Base-by-base conservation (phyloP, 2,797 vertebrate species). In the Chaunax sp. region DNA sequence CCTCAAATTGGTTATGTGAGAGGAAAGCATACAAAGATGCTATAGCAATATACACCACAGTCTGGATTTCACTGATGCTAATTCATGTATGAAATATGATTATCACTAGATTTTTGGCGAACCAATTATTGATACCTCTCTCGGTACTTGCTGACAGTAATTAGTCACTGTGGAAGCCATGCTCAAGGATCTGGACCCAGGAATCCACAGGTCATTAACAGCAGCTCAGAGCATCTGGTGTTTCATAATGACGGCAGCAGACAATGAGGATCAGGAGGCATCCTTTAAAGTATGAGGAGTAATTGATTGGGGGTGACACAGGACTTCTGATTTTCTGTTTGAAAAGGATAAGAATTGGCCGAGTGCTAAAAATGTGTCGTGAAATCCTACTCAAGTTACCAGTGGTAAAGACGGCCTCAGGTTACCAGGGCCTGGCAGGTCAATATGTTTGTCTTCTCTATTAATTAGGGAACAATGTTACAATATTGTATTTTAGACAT, bases 131-230 rank as follows among this genome's bases (percentile, higher is more conserved):
- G 0, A 1, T 56, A 8, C 22, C 19, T 47, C 46, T 54, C 15
- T 12, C 6, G 23, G 45, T 22, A 33, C 12, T 25, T 40, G 1
- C n/a, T 47, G 14, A 5, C 40, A 45, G 52, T 19, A 52, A 73
- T 80, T 61, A 54, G 38, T 78, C 64, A 66, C 33, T 8, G 40
- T 4, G 67, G 69, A 72, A n/a, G 19, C 25, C 58, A 7, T 15
- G 30, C 51, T 47, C 44, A 38, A 56, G 26, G 47, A 69, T 58
- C 58, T 47, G 64, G 23, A 61, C 55, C 64, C 65, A 49, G 43
- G 44, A 46, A 57, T 62, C 63, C 47, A 45, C 30, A 61, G 63
- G 55, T 71, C 61, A 73, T 73, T 71, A 66, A 66, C 69, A 62
- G 28, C 30, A 38, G 43, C 67, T 51, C 63, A 47, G 52, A 72